These are phyloP conservation scores for Heliconius ismenius DNA, from an alignment of 2,888 invertebrate species.

Conservation along the genomic window DNA sequence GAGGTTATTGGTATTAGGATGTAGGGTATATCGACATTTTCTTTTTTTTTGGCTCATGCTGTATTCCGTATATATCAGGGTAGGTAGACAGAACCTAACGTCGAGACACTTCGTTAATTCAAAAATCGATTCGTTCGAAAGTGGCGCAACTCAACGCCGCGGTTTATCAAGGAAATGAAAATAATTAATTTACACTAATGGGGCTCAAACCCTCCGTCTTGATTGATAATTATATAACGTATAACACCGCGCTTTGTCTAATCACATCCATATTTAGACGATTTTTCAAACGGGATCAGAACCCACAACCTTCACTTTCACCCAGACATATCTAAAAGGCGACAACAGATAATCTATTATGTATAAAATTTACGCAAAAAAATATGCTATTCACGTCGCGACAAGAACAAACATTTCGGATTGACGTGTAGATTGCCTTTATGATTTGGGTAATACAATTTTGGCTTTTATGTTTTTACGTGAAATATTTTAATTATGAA, in stretches of 20 bases:
- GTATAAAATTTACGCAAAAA: not conserved
- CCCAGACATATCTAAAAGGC: not conserved
- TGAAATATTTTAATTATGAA: constrained; percentile 23
- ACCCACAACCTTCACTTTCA: not conserved
- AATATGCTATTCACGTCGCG: not conserved
- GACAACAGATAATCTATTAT: not conserved
- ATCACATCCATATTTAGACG: not conserved
- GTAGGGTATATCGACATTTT: not conserved
- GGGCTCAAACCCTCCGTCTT: no score
- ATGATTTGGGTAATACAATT: constrained; percentile 12
- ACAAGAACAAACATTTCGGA: constrained; percentile 10
- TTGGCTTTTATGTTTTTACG: constrained; percentile 13
- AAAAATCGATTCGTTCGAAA: not conserved
- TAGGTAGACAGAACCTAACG: not conserved
- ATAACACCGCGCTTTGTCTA: no score
- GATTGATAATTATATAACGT: no score
- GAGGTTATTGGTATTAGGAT: not conserved
- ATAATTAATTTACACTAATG: no score
- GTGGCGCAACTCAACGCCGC: not conserved
- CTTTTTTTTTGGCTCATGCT: not conserved
- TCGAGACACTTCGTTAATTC: not conserved
- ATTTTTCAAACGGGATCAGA: not conserved
- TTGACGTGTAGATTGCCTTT: constrained; percentile 18
- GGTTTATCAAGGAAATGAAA: not conserved
- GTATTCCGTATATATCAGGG: not conserved